phyloP scores from a whole-genome alignment of 2,888 invertebrate species.

The Chloromyia formosa region DNA sequence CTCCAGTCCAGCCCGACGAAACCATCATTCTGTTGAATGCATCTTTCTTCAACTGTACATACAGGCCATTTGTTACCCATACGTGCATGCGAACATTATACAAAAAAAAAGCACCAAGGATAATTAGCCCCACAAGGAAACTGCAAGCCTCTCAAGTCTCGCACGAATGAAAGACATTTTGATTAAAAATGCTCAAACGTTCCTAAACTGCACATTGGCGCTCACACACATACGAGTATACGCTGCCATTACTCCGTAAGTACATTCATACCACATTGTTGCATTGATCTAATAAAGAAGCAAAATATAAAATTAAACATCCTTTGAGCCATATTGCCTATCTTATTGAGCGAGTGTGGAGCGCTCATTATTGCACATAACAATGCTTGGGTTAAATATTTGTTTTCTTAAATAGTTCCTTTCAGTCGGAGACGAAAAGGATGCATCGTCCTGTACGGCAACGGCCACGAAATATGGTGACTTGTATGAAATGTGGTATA shows the following conservation, averaged over 20 bases:
- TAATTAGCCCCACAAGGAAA: conserved; percentile 36
- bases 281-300: conserved; percentile 52
- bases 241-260: too few relatives aligned
- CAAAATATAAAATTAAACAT: conserved; percentile 51
- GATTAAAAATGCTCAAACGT: conserved; percentile 51
- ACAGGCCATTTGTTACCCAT: too few relatives aligned
- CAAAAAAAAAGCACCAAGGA: conserved; percentile 13
- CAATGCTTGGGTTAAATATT: conserved; percentile 50
- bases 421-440: conserved; percentile 25
- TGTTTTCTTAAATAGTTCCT: conserved; percentile 51
- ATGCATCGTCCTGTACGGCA: neutral
- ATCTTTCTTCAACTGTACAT: too few relatives aligned
- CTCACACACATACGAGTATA: too few relatives aligned
- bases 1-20: too few relatives aligned
- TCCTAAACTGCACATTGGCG: conserved; percentile 46
- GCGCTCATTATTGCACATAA: conserved; percentile 47
- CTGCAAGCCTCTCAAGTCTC: neutral
- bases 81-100: too few relatives aligned
- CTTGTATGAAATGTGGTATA: too few relatives aligned
- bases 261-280: conserved; percentile 44
- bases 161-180: conserved; percentile 19
- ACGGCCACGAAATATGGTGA: too few relatives aligned
- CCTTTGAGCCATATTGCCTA: conserved; percentile 47
- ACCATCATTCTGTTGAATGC: too few relatives aligned
- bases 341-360: conserved; percentile 29